A percentile compares a stretch with the other conserved stretches of the same genome.
Conservation (phyloP, 2,888 invertebrate genomes). For the Hedychridium roseum region DNA sequence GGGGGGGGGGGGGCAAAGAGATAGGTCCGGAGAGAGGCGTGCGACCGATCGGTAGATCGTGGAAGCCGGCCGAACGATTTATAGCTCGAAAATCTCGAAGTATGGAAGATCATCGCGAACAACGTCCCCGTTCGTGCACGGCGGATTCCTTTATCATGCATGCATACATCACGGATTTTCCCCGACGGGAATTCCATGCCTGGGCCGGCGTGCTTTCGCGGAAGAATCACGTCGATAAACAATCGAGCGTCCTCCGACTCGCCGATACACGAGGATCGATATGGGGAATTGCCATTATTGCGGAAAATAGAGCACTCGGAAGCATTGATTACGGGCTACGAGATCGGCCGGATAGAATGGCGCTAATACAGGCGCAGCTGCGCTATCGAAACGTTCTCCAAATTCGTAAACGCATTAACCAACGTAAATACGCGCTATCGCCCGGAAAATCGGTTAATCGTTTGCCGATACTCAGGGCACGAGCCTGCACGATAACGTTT, state of each 20-base stretch:
- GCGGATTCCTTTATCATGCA: constrained; percentile 36
- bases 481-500: constrained; percentile 31
- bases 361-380: no score
- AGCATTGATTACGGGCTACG: no score
- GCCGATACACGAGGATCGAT: no score
- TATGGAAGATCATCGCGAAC: constrained; percentile 39
- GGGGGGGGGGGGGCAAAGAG: constrained; percentile 1
- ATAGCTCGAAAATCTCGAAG: constrained; percentile 41
- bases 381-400: no score
- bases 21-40: constrained; percentile 14
- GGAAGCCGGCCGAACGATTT: constrained; percentile 48
- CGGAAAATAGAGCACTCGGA: no score
- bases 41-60: constrained; percentile 33
- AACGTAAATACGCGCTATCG: constrained; percentile 39
- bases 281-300: no score
- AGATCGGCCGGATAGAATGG: no score
- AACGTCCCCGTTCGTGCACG: constrained; percentile 37
- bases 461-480: constrained; percentile 29
- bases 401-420: constrained; percentile 21
- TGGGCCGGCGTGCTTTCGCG: no score
- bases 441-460: constrained; percentile 39
- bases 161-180: constrained; percentile 18
- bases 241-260: no score
- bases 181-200: background rate
- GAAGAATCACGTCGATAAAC: no score